Evolutionary conservation across 2,113 vertebrate species (phyloP).

Genomic region (Heloderma charlesbogerti): DNA sequence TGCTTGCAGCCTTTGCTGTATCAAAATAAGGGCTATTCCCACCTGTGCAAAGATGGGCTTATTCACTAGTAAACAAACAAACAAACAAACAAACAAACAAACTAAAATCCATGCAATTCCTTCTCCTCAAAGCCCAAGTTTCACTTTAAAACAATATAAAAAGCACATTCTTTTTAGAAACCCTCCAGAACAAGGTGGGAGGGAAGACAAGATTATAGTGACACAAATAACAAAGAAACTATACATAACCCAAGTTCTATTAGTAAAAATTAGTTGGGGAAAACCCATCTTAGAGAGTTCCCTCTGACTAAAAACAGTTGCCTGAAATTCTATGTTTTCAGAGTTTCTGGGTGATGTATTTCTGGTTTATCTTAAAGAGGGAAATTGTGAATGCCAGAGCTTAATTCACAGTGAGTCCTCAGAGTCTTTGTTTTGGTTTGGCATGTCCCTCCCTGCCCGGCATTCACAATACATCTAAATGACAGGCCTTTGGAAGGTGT

Average conservation of each 20-base stretch:
- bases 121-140: conserved; percentile 10
- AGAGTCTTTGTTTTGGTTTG: conserved; percentile 34
- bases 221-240: accelerated
- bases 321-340: not conserved
- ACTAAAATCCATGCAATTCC: not conserved
- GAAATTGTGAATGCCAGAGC: not conserved
- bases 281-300: not conserved
- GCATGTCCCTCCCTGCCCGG: not conserved
- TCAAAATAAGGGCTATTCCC: no score
- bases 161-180: conserved; percentile 30
- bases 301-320: conserved; percentile 9
- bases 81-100: not conserved
- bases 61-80: not conserved
- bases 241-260: not conserved
- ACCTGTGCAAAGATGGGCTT: no score
- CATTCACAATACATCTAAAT: not conserved
- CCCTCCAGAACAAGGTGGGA: not conserved
- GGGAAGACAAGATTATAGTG: not conserved
- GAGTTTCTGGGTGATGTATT: conserved; percentile 9
- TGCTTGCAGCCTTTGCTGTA: no score
- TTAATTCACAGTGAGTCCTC: not conserved
- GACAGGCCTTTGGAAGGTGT: not conserved
- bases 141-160: conserved; percentile 8
- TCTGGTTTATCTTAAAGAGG: not conserved
- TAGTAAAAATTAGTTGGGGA: not conserved